phyloP scores from a whole-genome alignment of 1,140 invertebrate species.

The Dufourea novaeangliae region DNA sequence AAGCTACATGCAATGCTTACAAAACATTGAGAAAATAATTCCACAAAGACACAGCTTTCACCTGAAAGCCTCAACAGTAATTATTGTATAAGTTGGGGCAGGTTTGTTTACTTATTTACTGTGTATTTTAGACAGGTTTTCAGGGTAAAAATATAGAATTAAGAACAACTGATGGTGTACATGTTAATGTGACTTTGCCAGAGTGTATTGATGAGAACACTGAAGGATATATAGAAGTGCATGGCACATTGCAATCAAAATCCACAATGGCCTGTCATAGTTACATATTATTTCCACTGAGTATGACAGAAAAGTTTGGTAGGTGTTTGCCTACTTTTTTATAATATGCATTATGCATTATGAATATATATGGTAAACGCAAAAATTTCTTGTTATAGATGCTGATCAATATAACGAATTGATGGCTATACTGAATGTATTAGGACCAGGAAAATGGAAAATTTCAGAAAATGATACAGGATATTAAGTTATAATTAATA shows the following conservation, averaged over 20 bases:
- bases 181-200: slow-evolving; percentile 69
- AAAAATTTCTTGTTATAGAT: slow-evolving; percentile 61
- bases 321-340: slow-evolving; percentile 29
- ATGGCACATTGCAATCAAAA: slow-evolving; percentile 71
- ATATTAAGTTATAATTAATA: neutral
- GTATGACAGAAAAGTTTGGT: slow-evolving; percentile 71
- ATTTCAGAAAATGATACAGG: neutral
- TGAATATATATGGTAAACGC: neutral
- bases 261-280: slow-evolving; percentile 67
- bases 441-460: slow-evolving; percentile 66
- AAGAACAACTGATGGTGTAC: slow-evolving; percentile 69
- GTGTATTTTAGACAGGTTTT: slow-evolving; percentile 62
- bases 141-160: slow-evolving; percentile 72
- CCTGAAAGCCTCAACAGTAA: too few species aligned
- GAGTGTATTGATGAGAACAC: slow-evolving; percentile 64
- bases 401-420: slow-evolving; percentile 67
- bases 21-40: too few species aligned
- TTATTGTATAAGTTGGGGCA: too few species aligned
- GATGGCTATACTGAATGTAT: slow-evolving; percentile 59
- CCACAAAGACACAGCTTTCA: too few species aligned
- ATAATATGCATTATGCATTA: neutral
- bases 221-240: slow-evolving; percentile 74
- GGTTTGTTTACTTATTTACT: neutral
- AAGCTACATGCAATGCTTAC: too few species aligned
- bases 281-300: slow-evolving; percentile 64